A percentile compares a stretch with the other conserved stretches of the same genome.
Conservation (phyloP, 1,140 invertebrate species). For the Aphelinus certus region DNA sequence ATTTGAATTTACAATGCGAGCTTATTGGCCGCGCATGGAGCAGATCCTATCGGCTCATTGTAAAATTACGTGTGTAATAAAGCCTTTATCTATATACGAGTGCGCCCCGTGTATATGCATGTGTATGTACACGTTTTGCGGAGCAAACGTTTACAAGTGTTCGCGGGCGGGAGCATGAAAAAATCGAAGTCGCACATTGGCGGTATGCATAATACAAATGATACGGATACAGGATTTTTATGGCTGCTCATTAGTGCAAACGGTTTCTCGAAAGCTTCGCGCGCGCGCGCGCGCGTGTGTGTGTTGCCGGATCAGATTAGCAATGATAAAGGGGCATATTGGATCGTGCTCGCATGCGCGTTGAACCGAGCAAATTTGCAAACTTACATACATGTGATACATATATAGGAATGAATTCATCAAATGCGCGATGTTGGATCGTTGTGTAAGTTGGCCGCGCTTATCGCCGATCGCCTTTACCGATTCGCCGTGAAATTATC, state of each 20-base stretch:
- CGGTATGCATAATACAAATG: too few species aligned
- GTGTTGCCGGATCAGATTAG: too few species aligned
- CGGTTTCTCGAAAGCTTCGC: too few species aligned
- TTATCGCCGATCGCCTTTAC: neutral
- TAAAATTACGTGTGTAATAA: conserved; percentile 31
- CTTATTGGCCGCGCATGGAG: conserved; percentile 2
- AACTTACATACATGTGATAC: too few species aligned
- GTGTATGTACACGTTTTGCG: neutral
- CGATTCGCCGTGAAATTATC: too few species aligned
- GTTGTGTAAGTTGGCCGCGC: neutral
- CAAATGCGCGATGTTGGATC: neutral
- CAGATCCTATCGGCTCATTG: conserved; percentile 18
- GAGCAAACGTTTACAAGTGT: neutral
- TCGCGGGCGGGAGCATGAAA: neutral
- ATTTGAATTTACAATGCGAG: conserved; percentile 13
- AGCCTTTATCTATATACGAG: neutral
- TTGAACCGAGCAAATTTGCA: too few species aligned
- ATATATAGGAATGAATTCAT: too few species aligned
- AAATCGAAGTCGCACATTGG: neutral
- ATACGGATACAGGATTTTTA: too few species aligned
- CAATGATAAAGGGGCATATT: too few species aligned
- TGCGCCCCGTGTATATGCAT: conserved; percentile 5
- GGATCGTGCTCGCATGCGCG: too few species aligned
- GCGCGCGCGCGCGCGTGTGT: too few species aligned
- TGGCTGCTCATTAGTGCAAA: too few species aligned